Evolutionary conservation across 2,113 vertebrate genomes (phyloP).

Genomic region (Casuarius casuarius): DNA sequence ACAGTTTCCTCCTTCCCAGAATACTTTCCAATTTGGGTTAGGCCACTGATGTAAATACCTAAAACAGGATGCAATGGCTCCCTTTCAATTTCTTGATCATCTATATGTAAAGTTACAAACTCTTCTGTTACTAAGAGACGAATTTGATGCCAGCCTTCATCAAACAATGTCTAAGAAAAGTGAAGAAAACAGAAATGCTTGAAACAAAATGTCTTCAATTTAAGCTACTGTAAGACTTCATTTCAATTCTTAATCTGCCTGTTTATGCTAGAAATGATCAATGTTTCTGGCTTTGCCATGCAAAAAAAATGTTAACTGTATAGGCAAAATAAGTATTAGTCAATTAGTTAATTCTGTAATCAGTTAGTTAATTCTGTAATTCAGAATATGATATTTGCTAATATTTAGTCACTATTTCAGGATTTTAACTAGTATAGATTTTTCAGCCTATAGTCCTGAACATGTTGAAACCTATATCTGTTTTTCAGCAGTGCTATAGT

Average conservation of each 20-base stretch:
- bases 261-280: neutral
- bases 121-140: constrained; percentile 93
- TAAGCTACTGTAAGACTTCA: neutral
- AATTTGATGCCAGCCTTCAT: constrained; percentile 95
- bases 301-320: neutral
- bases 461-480: neutral
- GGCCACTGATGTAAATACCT: constrained; percentile 94
- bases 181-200: neutral
- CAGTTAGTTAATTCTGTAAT: neutral
- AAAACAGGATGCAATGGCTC: constrained; percentile 86
- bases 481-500: neutral
- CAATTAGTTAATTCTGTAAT: neutral
- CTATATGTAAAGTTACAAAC: constrained; percentile 90
- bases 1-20: constrained; percentile 92
- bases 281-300: neutral
- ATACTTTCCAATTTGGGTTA: constrained; percentile 96
- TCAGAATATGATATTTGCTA: neutral
- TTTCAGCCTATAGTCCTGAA: neutral
- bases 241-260: neutral
- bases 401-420: neutral
- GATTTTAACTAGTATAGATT: neutral
- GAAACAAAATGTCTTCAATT: neutral
- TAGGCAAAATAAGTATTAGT: neutral
- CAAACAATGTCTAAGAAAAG: constrained; percentile 84
- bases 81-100: constrained; percentile 88